Percentiles rank a stretch among this genome's conserved stretches.
These are phyloP conservation scores for Zingel zingel DNA, from an alignment of 2,113 vertebrate genomes.

Conservation along the genomic window DNA sequence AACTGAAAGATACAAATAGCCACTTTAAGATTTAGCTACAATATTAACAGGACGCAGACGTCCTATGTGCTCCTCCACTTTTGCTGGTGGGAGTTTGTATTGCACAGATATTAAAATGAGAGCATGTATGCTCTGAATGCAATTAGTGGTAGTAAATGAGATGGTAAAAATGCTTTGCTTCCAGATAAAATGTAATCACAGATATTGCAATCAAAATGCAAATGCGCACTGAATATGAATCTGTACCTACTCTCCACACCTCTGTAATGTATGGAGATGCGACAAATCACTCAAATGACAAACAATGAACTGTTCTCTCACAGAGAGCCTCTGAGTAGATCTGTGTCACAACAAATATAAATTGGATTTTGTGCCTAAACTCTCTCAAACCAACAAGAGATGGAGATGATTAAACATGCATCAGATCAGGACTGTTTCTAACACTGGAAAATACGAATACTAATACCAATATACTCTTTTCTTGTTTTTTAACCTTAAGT, in stretches of 20 bases:
- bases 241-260: conserved; percentile 7
- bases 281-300: conserved; percentile 19
- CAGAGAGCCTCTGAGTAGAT: conserved; percentile 23
- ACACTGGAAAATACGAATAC: background rate
- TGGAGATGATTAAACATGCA: conserved; percentile 30
- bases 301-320: background rate
- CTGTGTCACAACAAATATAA: conserved; percentile 43
- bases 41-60: conserved; percentile 1
- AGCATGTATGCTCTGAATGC: background rate
- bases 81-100: background rate
- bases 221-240: conserved; percentile 35
- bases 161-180: conserved; percentile 11
- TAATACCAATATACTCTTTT: background rate
- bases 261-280: background rate
- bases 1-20: too few relatives aligned
- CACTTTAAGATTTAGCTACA: conserved; percentile 1
- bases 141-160: conserved; percentile 7
- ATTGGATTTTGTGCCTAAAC: conserved; percentile 52
- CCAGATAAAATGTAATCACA: conserved; percentile 17
- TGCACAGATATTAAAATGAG: conserved; percentile 23
- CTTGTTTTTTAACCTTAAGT: conserved; percentile 34
- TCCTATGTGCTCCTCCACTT: background rate
- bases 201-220: conserved; percentile 56
- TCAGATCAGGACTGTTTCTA: conserved; percentile 22
- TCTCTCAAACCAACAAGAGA: conserved; percentile 33